Evolutionary conservation across 2,888 invertebrate species (phyloP), one percentile per base, ranked within the genome.

Genomic region (Chromoteleia sp.): DNA sequence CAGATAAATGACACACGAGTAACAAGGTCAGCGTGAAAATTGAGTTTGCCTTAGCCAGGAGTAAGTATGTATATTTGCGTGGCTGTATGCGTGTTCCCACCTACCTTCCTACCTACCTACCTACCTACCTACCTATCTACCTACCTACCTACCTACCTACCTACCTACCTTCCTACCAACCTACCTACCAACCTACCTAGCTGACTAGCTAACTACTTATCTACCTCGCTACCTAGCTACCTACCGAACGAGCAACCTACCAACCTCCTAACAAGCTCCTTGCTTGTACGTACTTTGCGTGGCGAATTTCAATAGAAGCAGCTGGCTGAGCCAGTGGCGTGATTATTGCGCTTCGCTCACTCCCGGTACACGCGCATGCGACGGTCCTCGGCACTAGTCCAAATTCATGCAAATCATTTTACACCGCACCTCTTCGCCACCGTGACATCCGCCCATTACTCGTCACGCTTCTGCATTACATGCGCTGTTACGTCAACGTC

Each of bases 371-470:
- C 59, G 61, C 54, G 73, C 61, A 21, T 17, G 58, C 45, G 68
- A 65, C 52, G 63, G 54, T 65, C 70, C 65, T 73, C 56, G 30
- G 59, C 61, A n/a, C 63, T 65, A 82, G 21, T 77, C 74, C 54
- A 43, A 68, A 58, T 65, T 56, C 65, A 82, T 82, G 82, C 82
- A 78, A 82, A 82, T 77, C 77, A 63, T 68, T 56, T 56, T 68
- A 41, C 75, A 68, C 63, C 70, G 70, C 70, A 21, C 63, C 70
- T 63, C 77, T 73, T 73, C 59, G 36, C 61, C 63, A 45, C 36
- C 54, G 48, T 81, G 39, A 71, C 81, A 81, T 81, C 81, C 77
- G 73, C 68, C 73, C 73, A 81, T 77, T 73, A 71, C 76, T 71
- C 76, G 81, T 77, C 76, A 81, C 68, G 63, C 61, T 77, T 5